Evolutionary conservation across 2,888 invertebrate genomes (phyloP), one percentile per base, ranked within the genome.

Genomic region (Gryllus longicercus): DNA sequence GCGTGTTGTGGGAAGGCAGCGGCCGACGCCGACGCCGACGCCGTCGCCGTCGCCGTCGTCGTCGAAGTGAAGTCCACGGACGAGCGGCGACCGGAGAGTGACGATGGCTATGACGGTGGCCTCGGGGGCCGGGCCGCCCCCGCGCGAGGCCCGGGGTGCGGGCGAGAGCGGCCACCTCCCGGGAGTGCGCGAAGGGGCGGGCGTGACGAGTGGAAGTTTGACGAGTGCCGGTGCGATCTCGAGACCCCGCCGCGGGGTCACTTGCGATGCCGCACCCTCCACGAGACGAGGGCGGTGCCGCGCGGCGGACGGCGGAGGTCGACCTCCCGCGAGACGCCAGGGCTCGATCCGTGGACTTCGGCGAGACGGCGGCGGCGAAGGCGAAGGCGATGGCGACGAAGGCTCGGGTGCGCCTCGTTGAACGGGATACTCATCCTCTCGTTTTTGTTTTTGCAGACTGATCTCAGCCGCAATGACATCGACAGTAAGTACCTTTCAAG

Each of bases 401-500:
- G 38, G 38, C 38, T 38, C 38, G 38, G 38, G 38, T 8, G 38
- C 38, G 38, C 38, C 38, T 38, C 38, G 38, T 38, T 38, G 8
- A 38, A 38, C 38, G 2, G 21, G 51, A 38, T 78, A n/a, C 12
- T 63, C 12, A 51, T 79, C n/a, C 63, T 21, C 2, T n/a, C 75
- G 25, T 77, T 63, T 81, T 79, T 63, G 76, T 76, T 74, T 23
- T 79, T 79, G 50, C 74, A 76, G 75, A 77, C 50, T 23, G 85
- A 85, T 79, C 83, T 85, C 76, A 84, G 83, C 81, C 83, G 84
- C 74, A 84, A 83, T 81, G 85, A 85, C 81, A 83, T 85, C 84
- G 85, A 85, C 80, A 83, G 85, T 85, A 83, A 85, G 85, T 83
- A 80, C n/a, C 49, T 38, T 38, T 38, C 38, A 38, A 38, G 38